Evolutionary conservation across 2,113 vertebrate species (phyloP).

Genomic region (Sinosuthora webbiana): DNA sequence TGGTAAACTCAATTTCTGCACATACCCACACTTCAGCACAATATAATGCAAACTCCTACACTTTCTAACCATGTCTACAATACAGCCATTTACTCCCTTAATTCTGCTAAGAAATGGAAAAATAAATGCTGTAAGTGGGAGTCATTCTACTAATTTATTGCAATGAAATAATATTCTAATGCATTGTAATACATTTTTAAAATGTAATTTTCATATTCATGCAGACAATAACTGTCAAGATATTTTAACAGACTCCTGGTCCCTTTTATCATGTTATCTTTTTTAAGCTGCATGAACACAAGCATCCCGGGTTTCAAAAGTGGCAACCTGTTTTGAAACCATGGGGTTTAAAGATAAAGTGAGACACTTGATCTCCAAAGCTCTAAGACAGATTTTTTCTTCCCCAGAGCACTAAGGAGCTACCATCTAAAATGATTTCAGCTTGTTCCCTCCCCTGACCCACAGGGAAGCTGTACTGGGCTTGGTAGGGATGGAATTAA

Average conservation of each 20-base stretch:
- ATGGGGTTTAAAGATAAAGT: background rate
- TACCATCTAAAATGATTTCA: background rate
- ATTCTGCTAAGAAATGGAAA: constrained; percentile 47
- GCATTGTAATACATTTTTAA: constrained; percentile 25
- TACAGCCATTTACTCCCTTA: constrained; percentile 48
- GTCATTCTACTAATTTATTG: constrained; percentile 31
- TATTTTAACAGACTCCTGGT: constrained; percentile 1
- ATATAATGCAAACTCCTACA: constrained; percentile 62
- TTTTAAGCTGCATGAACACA: background rate
- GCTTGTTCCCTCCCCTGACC: background rate
- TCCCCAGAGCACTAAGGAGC: background rate
- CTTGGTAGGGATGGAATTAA: background rate
- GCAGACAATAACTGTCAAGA: constrained; percentile 34
- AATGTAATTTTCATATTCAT: constrained; percentile 29
- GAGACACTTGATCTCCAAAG: background rate
- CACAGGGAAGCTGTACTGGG: background rate
- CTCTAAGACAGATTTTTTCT: background rate
- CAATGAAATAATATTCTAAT: constrained; percentile 26
- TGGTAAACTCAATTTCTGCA: constrained; percentile 61
- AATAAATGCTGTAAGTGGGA: constrained; percentile 36
- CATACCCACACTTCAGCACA: constrained; percentile 47
- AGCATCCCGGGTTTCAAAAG: background rate
- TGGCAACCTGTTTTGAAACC: background rate
- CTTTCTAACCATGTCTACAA: constrained; percentile 43
- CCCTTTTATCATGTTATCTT: background rate